Evolutionary conservation across 1,140 invertebrate genomes (phyloP), one percentile per base, ranked within the genome.

Genomic region (Cydia pomonella): DNA sequence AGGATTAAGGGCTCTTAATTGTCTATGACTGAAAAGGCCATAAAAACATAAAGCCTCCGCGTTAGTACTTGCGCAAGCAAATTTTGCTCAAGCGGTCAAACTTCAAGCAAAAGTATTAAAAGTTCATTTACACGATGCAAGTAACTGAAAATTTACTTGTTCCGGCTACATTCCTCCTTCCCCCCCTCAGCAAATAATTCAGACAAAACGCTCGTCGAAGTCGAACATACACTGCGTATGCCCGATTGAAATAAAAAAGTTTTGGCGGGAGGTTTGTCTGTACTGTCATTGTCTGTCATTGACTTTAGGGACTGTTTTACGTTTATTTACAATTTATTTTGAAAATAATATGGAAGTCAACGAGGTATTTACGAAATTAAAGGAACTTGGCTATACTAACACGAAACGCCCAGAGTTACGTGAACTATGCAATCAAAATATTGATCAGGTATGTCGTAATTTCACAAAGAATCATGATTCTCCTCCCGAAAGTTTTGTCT

Each of bases 391-490:
- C 3, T 82, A 82, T 73, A 72, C 78, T 9, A 82, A 81, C 18
- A 86, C 78, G 73, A 86, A 86, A 75, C 82, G 82, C 9, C 80
- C 83, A 63, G 84, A 89, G 64, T 74, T 92, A 74, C 76, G 77
- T 9, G 83, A 89, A 72, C 86, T 80, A 79, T 90, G 88, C 74
- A 83, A 81, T 72, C 44, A 75, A n/a, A 84, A 89, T 53, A 75
- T 84, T 75, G 81, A 85, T 16, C 77, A 85, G 82, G 88, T 87
- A 16, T 5, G 10, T 33, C 59, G 72, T 27, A 25, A 44, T 64
- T 41, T 62, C 47, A 23, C 9, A 18, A 62, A 29, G 33, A 41
- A 29, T 62, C 16, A 41, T 75, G 9, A 53, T 21, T 59, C 9
- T 62, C 23, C 72, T 77, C 72, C 72, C 78, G 10, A 73, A 25